Base-by-base conservation (phyloP, 2,113 vertebrate genomes). In the Apistogramma diplotaenia region DNA sequence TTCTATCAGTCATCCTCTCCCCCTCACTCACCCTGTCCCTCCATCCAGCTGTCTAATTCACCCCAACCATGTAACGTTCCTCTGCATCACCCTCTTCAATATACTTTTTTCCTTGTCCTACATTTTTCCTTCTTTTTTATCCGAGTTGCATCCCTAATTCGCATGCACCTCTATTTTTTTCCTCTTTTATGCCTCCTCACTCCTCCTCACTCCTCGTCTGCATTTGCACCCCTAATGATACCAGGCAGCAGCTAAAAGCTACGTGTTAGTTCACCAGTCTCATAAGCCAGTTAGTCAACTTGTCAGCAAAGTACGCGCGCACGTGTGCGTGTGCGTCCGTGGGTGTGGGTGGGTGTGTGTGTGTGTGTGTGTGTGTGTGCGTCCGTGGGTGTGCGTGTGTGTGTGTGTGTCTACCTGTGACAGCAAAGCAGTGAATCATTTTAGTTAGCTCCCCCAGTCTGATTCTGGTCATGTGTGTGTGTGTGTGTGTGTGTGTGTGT, bases 361-460 rank as follows among this genome's bases (percentile, higher is more conserved):
- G 76, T 56, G 8, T 79, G 79, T 65, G 67, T 80, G 72, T 76
- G n/a, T n/a, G 33, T 33, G 33, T 33, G 33, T 33, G 5, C 8
- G 5, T 8, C 7, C 8, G 5, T 8, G 33, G 8, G 33, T 33
- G 33, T 8, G 33, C 8, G 7, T 4, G 29, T 31, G 60, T 58
- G 79, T 49, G 18, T 29, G 33, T 78, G 76, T 84, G 74, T 79
- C 51, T 60, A 75, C 2, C 27, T 7, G 70, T 85, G 82, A 86
- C 76, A 84, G 72, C 75, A 53, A 65, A 82, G 78, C 73, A 91
- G 83, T 90, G 82, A 91, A 87, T 88, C 90, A 84, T 89, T 89
- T 89, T 87, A 78, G 77, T 91, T 87, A 88, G 81, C 67, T 46
- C 72, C 56, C 4, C 37, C 70, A 84, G 83, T 83, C 27, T 76